phyloP scores from a whole-genome alignment of 1,140 invertebrate species.

The Lordiphosa stackelbergi region DNA sequence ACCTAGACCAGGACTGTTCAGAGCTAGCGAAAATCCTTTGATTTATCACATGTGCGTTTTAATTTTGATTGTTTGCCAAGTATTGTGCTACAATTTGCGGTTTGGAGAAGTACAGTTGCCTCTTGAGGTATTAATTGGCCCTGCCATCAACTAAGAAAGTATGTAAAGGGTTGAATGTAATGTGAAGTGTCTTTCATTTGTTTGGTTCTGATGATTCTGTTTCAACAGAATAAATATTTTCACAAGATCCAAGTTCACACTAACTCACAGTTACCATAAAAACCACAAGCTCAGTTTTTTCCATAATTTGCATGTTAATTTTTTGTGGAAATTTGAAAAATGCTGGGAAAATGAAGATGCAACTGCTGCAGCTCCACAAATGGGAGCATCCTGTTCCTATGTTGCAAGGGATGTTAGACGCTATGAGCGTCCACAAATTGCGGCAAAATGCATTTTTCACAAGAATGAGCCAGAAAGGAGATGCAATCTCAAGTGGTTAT shows the following conservation, averaged over 20 bases:
- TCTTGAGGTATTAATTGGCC: slow-evolving; percentile 31
- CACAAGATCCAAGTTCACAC: too few relatives aligned
- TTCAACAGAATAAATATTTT: too few relatives aligned
- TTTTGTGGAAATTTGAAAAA: slow-evolving; percentile 36
- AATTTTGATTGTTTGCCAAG: slow-evolving; percentile 66
- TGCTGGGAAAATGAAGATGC: slow-evolving; percentile 33
- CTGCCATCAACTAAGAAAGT: slow-evolving; percentile 21
- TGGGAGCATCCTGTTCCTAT: slow-evolving; percentile 8
- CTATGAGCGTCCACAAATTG: slow-evolving; percentile 59
- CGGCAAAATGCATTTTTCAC: slow-evolving; percentile 70
- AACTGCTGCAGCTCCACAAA: slow-evolving; percentile 24
- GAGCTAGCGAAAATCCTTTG: slow-evolving; percentile 49
- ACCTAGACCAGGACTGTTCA: slow-evolving; percentile 18
- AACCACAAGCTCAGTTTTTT: slow-evolving; percentile 8
- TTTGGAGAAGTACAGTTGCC: slow-evolving; percentile 32
- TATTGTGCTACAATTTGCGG: slow-evolving; percentile 20
- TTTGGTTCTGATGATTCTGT: too few relatives aligned
- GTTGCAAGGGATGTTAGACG: slow-evolving; percentile 27
- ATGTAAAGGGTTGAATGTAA: too few relatives aligned
- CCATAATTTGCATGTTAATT: slow-evolving; percentile 46
- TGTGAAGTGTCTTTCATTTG: too few relatives aligned
- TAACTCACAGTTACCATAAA: not conserved
- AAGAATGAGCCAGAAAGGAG: slow-evolving; percentile 23
- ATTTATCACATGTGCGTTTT: slow-evolving; percentile 71
- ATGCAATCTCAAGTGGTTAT: slow-evolving; percentile 75